Conservation (phyloP, 2,888 invertebrate species). For the Eumerus sabulonum region DNA sequence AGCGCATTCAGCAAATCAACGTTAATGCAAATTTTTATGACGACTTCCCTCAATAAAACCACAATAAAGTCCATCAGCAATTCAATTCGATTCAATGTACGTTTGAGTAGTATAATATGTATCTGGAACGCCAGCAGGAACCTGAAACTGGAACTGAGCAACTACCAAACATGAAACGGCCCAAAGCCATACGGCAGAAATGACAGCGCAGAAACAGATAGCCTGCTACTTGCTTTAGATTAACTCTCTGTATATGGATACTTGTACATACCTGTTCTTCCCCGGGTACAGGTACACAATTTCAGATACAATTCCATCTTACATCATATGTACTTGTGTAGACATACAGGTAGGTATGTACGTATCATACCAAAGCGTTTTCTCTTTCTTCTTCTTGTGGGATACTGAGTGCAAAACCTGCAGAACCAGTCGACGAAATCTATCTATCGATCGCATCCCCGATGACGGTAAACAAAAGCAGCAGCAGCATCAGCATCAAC, state of each 20-base stretch:
- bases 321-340: background rate
- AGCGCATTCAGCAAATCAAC: slow-evolving; percentile 58
- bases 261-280: background rate
- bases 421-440: slow-evolving; percentile 47
- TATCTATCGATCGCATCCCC: slow-evolving; percentile 50
- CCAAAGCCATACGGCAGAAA: slow-evolving; percentile 13
- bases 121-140: background rate
- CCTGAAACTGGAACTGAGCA: slow-evolving; percentile 27
- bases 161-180: background rate
- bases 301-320: slow-evolving; percentile 20
- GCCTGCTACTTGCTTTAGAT: slow-evolving; percentile 29
- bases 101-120: too few species aligned
- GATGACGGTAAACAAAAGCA: slow-evolving; percentile 31
- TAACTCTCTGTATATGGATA: slow-evolving; percentile 1
- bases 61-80: slow-evolving; percentile 68
- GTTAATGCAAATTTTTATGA: slow-evolving; percentile 68
- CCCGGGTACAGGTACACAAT: slow-evolving; percentile 14
- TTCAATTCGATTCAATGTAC: slow-evolving; percentile 67
- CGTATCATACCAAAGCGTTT: slow-evolving; percentile 15
- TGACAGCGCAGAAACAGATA: slow-evolving; percentile 30
- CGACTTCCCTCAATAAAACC: slow-evolving; percentile 68
- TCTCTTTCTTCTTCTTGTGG: slow-evolving; percentile 41
- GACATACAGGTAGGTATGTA: background rate
- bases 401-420: slow-evolving; percentile 49
- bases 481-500: slow-evolving; percentile 17